Evolutionary conservation across 2,888 invertebrate genomes (phyloP).

Genomic region (Torymus auratus): DNA sequence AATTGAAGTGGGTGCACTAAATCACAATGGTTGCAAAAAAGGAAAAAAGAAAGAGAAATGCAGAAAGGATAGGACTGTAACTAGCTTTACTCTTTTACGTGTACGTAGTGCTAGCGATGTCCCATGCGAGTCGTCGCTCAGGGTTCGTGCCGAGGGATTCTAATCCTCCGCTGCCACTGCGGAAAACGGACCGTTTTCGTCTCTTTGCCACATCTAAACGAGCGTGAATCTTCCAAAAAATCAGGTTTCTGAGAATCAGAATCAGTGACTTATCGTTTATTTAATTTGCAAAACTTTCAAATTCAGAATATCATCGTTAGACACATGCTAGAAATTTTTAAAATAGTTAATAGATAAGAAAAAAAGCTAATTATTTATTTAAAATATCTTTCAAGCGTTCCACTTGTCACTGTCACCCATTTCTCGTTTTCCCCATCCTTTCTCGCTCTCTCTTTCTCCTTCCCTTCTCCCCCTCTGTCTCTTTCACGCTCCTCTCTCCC

Average conservation of each 20-base stretch:
- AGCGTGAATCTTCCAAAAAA: slow-evolving; percentile 22
- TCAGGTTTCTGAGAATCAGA: too few species aligned
- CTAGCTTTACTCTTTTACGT: slow-evolving; percentile 52
- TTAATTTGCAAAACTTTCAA: too few species aligned
- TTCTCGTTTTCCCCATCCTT: slow-evolving; percentile 25
- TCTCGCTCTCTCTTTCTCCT: slow-evolving; percentile 28
- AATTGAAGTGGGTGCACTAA: too few species aligned
- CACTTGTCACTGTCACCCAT: slow-evolving; percentile 14
- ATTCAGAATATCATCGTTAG: too few species aligned
- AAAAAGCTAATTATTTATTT: neutral
- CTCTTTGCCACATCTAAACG: slow-evolving; percentile 22
- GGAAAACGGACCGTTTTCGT: slow-evolving; percentile 29
- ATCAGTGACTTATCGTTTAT: too few species aligned
- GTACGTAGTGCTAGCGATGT: slow-evolving; percentile 55
- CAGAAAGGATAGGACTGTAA: slow-evolving; percentile 34
- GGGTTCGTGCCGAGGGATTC: slow-evolving; percentile 60
- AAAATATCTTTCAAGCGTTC: slow-evolving; percentile 48
- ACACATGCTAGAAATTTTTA: too few species aligned
- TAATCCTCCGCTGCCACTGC: slow-evolving; percentile 58
- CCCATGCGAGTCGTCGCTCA: slow-evolving; percentile 59
- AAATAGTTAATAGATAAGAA: too few species aligned
- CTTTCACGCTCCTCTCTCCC: slow-evolving; percentile 24
- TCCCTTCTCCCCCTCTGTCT: slow-evolving; percentile 2
- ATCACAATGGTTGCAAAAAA: too few species aligned
- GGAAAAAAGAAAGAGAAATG: slow-evolving; percentile 2